Conservation (phyloP, 2,797 vertebrate genomes). For the Rhinogobio ventralis region DNA sequence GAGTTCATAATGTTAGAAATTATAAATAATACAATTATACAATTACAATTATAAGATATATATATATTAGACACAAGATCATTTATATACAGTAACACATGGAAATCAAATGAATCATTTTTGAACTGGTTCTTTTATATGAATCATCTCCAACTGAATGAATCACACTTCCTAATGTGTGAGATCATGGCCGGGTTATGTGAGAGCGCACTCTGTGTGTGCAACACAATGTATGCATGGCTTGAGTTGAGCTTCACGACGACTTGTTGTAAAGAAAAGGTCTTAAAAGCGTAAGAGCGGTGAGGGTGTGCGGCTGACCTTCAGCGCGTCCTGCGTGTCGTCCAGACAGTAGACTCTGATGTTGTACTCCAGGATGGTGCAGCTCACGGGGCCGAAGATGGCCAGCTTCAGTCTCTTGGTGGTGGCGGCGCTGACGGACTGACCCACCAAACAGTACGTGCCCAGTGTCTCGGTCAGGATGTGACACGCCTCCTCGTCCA, state of each 20-base stretch:
- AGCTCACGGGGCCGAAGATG: conserved; percentile 92
- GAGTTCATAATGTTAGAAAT: too few relatives aligned
- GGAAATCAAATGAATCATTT: not conserved
- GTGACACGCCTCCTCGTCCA: conserved; percentile 94
- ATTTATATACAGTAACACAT: too few relatives aligned
- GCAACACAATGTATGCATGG: not conserved
- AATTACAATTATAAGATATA: too few relatives aligned
- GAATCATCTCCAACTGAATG: too few relatives aligned
- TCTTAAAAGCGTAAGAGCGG: too few relatives aligned
- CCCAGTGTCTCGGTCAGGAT: conserved; percentile 95
- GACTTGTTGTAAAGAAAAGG: too few relatives aligned
- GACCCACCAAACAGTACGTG: conserved; percentile 91
- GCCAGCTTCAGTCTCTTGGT: conserved; percentile 94
- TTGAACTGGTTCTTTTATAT: too few relatives aligned
- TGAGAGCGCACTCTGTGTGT: not conserved
- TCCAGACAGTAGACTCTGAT: conserved; percentile 96
- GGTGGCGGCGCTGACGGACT: conserved; percentile 88
- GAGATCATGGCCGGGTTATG: too few relatives aligned
- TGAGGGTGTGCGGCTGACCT: conserved; percentile 75
- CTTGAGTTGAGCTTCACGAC: too few relatives aligned
- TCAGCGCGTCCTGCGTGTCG: conserved; percentile 93
- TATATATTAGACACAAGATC: too few relatives aligned
- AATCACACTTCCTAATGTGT: not conserved
- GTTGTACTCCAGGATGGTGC: conserved; percentile 91
- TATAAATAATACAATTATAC: too few relatives aligned